Conservation (phyloP, 2,888 invertebrate genomes). For the Anthrax anthrax region DNA sequence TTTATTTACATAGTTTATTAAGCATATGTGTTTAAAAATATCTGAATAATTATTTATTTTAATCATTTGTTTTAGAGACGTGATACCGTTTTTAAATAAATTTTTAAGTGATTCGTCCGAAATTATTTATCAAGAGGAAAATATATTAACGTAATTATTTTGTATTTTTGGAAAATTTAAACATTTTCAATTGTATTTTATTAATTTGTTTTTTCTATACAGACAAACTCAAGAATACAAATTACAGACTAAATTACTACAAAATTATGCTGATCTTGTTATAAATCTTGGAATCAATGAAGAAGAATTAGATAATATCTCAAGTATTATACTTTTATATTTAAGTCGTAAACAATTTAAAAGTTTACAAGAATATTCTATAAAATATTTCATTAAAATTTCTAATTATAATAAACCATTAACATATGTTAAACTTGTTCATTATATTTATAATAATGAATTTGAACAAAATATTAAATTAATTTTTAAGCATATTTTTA, state of each 20-base stretch:
- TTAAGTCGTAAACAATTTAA: constrained; percentile 23
- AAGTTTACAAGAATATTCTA: constrained; percentile 21
- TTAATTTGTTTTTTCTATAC: neutral
- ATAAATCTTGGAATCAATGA: constrained; percentile 24
- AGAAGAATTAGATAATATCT: constrained; percentile 24
- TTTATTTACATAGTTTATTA: no score
- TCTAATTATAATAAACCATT: constrained; percentile 24
- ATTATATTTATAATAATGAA: constrained; percentile 19
- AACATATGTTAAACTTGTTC: constrained; percentile 23
- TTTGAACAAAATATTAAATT: constrained; percentile 21
- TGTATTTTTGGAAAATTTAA: neutral
- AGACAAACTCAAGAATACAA: constrained; percentile 29
- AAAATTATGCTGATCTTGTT: constrained; percentile 22
- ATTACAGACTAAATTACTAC: constrained; percentile 25
- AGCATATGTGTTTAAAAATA: no score
- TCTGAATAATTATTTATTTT: neutral
- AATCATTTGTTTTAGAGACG: constrained; percentile 40
- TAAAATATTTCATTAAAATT: constrained; percentile 19
- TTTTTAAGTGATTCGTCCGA: constrained; percentile 39
- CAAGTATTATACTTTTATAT: constrained; percentile 21
- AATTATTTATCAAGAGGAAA: constrained; percentile 35
- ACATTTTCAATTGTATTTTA: neutral
- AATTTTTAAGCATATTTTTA: constrained; percentile 15
- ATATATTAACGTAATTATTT: constrained; percentile 17
- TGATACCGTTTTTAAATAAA: constrained; percentile 45